phyloP scores from a whole-genome alignment of 53 echinoderm and acorn worm species.

The Holothuria leucospilota region DNA sequence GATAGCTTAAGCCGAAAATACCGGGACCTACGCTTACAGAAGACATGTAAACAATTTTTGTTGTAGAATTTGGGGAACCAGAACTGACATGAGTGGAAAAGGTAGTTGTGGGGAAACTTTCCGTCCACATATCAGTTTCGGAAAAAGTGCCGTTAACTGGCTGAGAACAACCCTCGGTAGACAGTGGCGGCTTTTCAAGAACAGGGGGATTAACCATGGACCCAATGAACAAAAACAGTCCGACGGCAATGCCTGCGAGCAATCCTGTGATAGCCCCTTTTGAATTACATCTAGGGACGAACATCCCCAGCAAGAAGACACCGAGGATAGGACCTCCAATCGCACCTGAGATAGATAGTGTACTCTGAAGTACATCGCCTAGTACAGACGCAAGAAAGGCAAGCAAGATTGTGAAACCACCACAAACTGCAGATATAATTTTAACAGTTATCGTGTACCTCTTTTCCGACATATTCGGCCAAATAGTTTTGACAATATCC shows the following conservation, averaged over 20 bases:
- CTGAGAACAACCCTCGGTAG: not conserved
- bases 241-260: not conserved
- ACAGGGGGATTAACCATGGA: not conserved
- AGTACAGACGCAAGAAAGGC: conserved; percentile 39
- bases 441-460: conserved; percentile 15
- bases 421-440: conserved; percentile 15
- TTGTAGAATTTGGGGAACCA: not conserved
- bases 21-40: too few relatives aligned
- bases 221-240: conserved; percentile 2
- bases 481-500: conserved; percentile 38
- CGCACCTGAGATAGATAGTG: not conserved
- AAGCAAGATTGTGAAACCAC: conserved; percentile 14
- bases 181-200: not conserved
- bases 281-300: conserved; percentile 44
- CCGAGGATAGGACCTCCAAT: conserved; percentile 32
- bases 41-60: not conserved
- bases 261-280: conserved; percentile 1
- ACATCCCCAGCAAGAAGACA: conserved; percentile 11
- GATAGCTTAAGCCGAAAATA: conserved; percentile 13
- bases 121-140: too few relatives aligned
- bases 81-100: not conserved
- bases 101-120: not conserved
- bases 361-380: conserved; percentile 26
- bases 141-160: too few relatives aligned
- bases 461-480: conserved; percentile 25